Percentiles rank a stretch among this genome's conserved stretches.
Evolutionary conservation across 1,140 invertebrate species (phyloP).

Genomic region (Odontomachus brunneus): DNA sequence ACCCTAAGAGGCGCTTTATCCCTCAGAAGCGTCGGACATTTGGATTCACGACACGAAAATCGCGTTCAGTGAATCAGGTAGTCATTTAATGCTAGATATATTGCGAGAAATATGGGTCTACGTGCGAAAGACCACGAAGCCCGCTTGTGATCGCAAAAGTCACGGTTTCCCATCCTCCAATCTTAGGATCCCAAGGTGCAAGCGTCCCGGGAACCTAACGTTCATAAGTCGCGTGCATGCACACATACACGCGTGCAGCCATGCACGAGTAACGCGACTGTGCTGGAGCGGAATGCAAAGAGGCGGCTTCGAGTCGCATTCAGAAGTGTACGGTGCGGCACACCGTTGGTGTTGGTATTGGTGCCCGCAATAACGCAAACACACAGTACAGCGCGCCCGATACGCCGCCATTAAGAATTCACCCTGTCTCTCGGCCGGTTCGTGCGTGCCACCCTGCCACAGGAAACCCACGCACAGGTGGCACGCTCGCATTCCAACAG

Average conservation of each 20-base stretch:
- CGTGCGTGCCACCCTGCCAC: constrained; percentile 39
- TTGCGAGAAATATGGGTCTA: neutral
- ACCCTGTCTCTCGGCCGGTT: constrained; percentile 53
- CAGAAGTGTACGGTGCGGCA: constrained; percentile 50
- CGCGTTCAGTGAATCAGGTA: neutral
- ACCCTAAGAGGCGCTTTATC: neutral
- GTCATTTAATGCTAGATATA: neutral
- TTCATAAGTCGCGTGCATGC: neutral
- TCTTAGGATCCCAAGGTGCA: constrained; percentile 10
- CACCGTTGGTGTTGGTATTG: constrained; percentile 47
- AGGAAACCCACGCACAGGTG: constrained; percentile 69
- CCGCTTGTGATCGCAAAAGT: neutral
- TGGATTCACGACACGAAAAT: neutral
- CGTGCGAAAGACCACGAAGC: too few species aligned
- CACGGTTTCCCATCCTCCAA: neutral
- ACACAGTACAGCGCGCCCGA: constrained; percentile 20
- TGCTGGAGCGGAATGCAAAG: constrained; percentile 53
- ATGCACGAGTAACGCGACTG: constrained; percentile 9
- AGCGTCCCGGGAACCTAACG: neutral
- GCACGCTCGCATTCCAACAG: constrained; percentile 70
- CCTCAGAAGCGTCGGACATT: too few species aligned
- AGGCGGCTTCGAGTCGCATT: constrained; percentile 52
- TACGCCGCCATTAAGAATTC: constrained; percentile 60
- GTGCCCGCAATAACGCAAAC: constrained; percentile 69
- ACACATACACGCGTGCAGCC: neutral